A percentile compares a stretch with the other conserved stretches of the same genome.
These are phyloP conservation scores for Chaenocephalus aceratus DNA, from an alignment of 2,113 vertebrate genomes.

Conservation along the genomic window DNA sequence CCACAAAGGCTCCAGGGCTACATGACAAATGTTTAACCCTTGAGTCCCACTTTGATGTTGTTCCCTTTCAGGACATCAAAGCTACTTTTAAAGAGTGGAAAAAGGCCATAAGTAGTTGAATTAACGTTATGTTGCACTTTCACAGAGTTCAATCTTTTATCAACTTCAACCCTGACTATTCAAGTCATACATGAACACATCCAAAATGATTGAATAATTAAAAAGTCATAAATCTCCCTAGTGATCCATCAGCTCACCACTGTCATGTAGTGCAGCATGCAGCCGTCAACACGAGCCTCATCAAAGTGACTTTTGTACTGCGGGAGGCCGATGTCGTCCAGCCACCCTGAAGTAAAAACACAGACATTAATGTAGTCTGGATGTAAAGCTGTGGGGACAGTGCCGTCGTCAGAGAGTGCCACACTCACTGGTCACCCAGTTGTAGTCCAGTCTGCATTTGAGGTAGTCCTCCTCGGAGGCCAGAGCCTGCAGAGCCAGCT, in stretches of 20 bases:
- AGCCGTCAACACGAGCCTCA: conserved; percentile 93
- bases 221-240: no score
- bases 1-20: neutral
- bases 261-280: conserved; percentile 95
- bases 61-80: no score
- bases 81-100: no score
- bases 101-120: no score
- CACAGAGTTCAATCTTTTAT: no score
- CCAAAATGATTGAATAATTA: no score
- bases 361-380: neutral
- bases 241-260: conserved; percentile 85
- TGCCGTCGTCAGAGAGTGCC: no score
- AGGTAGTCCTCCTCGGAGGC: conserved; percentile 91
- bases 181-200: no score
- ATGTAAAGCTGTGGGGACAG: no score
- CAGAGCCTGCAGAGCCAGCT: conserved; percentile 92
- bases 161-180: no score
- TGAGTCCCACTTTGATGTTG: no score
- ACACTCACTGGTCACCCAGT: conserved; percentile 96
- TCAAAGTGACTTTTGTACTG: conserved; percentile 99
- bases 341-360: conserved; percentile 86
- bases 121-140: no score
- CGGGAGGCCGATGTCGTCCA: conserved; percentile 97
- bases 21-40: neutral
- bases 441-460: conserved; percentile 93